These are phyloP conservation scores for Pampus argenteus DNA, from an alignment of 2,797 vertebrate species.

Conservation along the genomic window DNA sequence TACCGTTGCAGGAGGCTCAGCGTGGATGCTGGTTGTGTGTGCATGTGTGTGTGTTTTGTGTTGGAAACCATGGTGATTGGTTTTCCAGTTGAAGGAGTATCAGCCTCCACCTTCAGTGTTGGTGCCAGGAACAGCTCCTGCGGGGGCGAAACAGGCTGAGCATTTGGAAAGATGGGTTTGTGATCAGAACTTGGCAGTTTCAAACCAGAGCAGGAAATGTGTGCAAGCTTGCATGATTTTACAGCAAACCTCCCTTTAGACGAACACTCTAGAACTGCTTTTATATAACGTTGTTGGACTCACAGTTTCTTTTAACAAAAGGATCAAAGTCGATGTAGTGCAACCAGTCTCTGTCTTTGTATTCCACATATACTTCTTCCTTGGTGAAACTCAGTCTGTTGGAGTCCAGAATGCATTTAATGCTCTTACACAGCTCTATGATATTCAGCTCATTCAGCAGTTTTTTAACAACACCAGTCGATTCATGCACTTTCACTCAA, in stretches of 20 bases:
- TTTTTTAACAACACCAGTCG: no score
- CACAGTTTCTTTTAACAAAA: no score
- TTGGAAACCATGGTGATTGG: slow-evolving; percentile 56
- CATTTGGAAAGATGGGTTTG: slow-evolving; percentile 29
- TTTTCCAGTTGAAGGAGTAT: slow-evolving; percentile 45
- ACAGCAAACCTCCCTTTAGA: background rate
- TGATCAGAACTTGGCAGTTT: slow-evolving; percentile 37
- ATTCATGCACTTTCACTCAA: background rate
- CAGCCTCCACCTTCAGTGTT: slow-evolving; percentile 47
- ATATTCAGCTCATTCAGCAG: background rate
- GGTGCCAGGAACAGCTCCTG: slow-evolving; percentile 67
- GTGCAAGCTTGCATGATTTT: background rate
- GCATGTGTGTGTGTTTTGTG: slow-evolving; percentile 32
- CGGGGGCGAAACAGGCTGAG: slow-evolving; percentile 50
- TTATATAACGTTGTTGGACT: no score
- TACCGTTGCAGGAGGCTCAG: slow-evolving; percentile 39
- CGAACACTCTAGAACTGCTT: no score
- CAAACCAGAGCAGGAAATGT: background rate
- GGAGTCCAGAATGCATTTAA: background rate
- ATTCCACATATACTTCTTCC: no score
- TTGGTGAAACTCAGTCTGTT: no score
- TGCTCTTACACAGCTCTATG: background rate
- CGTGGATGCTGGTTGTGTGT: slow-evolving; percentile 1
- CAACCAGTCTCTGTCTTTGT: no score
- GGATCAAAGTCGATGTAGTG: no score